These are phyloP conservation scores for Stomorhina lunata DNA, from an alignment of 2,888 invertebrate species.

Conservation along the genomic window DNA sequence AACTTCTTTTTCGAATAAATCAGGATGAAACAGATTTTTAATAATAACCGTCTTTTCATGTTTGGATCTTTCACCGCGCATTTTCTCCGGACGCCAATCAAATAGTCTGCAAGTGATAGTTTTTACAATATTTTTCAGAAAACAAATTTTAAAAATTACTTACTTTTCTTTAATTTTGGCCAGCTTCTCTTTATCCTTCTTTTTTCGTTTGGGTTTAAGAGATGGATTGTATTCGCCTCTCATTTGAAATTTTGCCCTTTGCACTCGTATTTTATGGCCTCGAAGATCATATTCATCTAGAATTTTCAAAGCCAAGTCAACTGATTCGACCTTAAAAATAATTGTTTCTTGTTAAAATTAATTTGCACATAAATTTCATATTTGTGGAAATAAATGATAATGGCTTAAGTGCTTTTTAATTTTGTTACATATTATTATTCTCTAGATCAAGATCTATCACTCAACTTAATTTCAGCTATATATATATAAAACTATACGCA, in stretches of 20 bases:
- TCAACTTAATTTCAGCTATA: too few species aligned
- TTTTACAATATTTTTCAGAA: not conserved
- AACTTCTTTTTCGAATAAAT: conserved; percentile 94
- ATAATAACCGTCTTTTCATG: conserved; percentile 95
- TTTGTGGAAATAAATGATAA: not conserved
- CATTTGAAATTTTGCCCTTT: conserved; percentile 95
- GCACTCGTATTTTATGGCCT: conserved; percentile 91
- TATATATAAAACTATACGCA: not conserved
- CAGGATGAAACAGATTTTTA: conserved; percentile 94
- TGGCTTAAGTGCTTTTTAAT: too few species aligned
- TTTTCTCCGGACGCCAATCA: conserved; percentile 97
- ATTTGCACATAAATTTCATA: not conserved
- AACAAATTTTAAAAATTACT: conserved; percentile 64
- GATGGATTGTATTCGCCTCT: conserved; percentile 96
- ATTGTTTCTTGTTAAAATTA: not conserved
- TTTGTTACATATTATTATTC: too few species aligned
- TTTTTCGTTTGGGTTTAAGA: conserved; percentile 93
- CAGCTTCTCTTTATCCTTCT: conserved; percentile 93
- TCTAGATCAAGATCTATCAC: too few species aligned
- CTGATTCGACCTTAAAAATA: conserved; percentile 88
- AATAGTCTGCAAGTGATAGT: conserved; percentile 83
- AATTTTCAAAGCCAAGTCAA: conserved; percentile 93
- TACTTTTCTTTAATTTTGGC: conserved; percentile 95
- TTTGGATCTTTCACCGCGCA: conserved; percentile 90
- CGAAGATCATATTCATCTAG: conserved; percentile 92